Base-by-base conservation (phyloP, 37 sponge, comb jelly and placozoan genomes). In the Aplysina aerophoba region DNA sequence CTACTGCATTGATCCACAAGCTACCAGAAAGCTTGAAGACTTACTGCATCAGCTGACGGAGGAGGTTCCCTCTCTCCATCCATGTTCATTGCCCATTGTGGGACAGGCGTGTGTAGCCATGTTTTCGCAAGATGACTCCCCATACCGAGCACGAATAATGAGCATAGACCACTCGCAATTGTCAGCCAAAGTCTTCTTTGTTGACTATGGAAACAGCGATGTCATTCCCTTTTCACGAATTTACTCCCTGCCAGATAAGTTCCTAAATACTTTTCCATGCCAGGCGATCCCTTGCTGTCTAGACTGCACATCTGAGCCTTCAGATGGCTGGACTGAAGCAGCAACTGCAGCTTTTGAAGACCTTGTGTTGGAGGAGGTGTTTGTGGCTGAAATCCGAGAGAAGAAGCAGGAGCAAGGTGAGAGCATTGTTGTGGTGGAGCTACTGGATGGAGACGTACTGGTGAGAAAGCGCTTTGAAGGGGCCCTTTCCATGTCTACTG, bases 141-240 rank as follows among this genome's bases (percentile, higher is more conserved):
- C 87, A 87, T 92, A 92, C 63, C 41, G 92, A 24, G 86, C 66
- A 4, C 24, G 61, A 30, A 58, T 92, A 4, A n/a, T 73, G 20
- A 17, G 33, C 0, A 59, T 62, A 0, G 59, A 60, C 20, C 69
- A 15, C 21, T 30, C 24, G 21, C 27, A 17, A 1, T 50, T 55
- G 0, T 84, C 83, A 0, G 57, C 67, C 0, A 53, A 86, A 5
- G 85, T 96, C 15, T 24, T 73, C 36, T 96, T 74, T 67, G 58
- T 96, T 21, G 96, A 96, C 62, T 96, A 73, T 83, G 96, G 96
- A 4, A 96, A 93, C 80, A 37, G 35, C 0, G 89, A 91, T 30
- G n/a, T 63, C 0, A 82, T 89, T 13, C 81, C 87, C 4, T 20
- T 89, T 27, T 16, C 82, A 0, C 37, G 58, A 17, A 15, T 93